phyloP scores from a whole-genome alignment of 2,797 vertebrate genomes.

The Chaenodraco wilsoni region DNA sequence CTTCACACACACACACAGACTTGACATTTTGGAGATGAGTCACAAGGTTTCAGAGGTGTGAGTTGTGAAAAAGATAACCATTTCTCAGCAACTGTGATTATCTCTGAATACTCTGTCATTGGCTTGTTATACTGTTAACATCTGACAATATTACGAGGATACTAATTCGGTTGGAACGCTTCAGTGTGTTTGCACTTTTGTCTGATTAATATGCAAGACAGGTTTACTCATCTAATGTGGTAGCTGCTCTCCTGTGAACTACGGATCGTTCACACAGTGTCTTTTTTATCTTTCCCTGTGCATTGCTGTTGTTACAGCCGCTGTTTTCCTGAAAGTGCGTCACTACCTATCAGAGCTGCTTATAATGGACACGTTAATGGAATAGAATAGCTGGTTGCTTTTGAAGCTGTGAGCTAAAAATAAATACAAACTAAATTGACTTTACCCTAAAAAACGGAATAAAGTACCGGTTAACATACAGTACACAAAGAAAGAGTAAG shows the following conservation, averaged over 20 bases:
- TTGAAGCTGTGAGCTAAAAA: background rate
- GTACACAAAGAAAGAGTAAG: background rate
- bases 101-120: slow-evolving; percentile 5
- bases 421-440: background rate
- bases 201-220: slow-evolving; percentile 17
- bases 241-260: background rate
- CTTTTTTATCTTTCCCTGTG: background rate
- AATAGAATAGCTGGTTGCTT: background rate
- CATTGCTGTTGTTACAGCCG: background rate
- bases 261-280: background rate
- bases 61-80: slow-evolving; percentile 28
- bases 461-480: background rate
- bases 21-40: slow-evolving; percentile 56
- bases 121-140: slow-evolving; percentile 21
- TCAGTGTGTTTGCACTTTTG: background rate
- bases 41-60: slow-evolving; percentile 36
- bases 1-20: slow-evolving; percentile 11
- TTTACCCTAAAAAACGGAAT: slow-evolving; percentile 2
- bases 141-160: slow-evolving; percentile 15
- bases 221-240: slow-evolving; percentile 5
- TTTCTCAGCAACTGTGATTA: slow-evolving; percentile 44
- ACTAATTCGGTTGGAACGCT: slow-evolving; percentile 21
- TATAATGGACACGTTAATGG: slow-evolving; percentile 29
- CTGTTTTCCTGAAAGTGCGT: background rate
- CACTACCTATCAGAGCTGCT: slow-evolving; percentile 5